Base-by-base conservation (phyloP, 2,888 invertebrate species). In the Agrotis exclamationis region DNA sequence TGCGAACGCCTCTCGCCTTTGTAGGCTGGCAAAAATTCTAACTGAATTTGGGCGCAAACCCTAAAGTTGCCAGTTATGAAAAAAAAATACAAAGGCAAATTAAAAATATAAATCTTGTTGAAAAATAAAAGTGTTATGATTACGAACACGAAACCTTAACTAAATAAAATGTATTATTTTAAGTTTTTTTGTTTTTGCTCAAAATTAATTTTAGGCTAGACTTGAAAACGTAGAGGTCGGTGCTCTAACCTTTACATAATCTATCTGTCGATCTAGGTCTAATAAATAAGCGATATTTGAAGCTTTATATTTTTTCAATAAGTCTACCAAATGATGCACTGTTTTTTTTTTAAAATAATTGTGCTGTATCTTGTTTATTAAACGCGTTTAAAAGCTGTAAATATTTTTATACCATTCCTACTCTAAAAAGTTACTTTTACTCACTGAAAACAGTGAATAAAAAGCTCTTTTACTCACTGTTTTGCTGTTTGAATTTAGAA, bases 61-160 rank as follows among this genome's bases (percentile, higher is more conserved):
- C 57, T 54, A 64, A 80, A 75, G 60, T 77, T 80, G n/a, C 18
- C 56, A 28, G 62, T 65, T 63, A 56, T n/a, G 24, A 76, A 76
- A 75, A 79, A 70, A 45, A 76, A 48, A 65, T 33, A 78, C 63
- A 78, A 76, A 70, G 54, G 33, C n/a, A 63, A 75, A 75, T 75
- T 48, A 56, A 51, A 67, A 59, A 76, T 9, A 54, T 24, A 53
- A 62, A 59, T 63, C 16, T 48, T 20, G 9, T 48, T 53, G 9
- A n/a, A 39, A 76, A 62, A 77, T 51, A 18, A 22, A 13, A 74
- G 24, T 39, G 24, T 53, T 73, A n/a, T 62, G n/a, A 28, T n/a
- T 39, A 44, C 20, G 24, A 54, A 16, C 22, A 13, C 1, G 44
- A 56, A 28, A 45, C 48, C 5, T n/a, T 47, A 13, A 48, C 18